phyloP scores from a whole-genome alignment of 2,888 invertebrate genomes.

The Branchinecta sandiegonensis region DNA sequence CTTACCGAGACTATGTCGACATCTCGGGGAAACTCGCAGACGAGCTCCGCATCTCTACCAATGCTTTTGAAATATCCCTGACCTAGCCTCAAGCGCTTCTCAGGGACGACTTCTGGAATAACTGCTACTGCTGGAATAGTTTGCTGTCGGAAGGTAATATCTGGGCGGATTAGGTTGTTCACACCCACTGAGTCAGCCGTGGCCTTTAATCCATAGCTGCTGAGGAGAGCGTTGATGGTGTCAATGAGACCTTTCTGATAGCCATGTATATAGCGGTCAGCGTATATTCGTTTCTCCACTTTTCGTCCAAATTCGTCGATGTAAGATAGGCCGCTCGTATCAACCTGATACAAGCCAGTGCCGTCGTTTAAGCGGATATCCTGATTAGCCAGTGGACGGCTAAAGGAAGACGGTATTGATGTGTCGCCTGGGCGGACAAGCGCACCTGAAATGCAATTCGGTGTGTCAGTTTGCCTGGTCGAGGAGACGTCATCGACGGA shows the following conservation, averaged over 20 bases:
- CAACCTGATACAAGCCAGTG: neutral
- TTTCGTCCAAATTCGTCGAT: neutral
- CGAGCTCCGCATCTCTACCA: slow-evolving; percentile 23
- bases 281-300: neutral
- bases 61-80: slow-evolving; percentile 18
- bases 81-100: slow-evolving; percentile 17
- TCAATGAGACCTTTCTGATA: slow-evolving; percentile 1
- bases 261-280: neutral
- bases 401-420: neutral
- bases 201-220: too few relatives aligned
- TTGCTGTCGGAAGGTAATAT: too few relatives aligned
- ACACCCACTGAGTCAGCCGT: too few relatives aligned
- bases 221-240: neutral
- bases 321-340: neutral
- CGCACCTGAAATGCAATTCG: neutral
- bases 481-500: too few relatives aligned
- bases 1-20: slow-evolving; percentile 23
- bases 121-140: too few relatives aligned
- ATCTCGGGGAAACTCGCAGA: slow-evolving; percentile 23
- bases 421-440: slow-evolving; percentile 1
- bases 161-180: too few relatives aligned
- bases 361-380: neutral
- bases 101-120: neutral
- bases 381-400: neutral
- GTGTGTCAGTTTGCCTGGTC: too few relatives aligned